Conservation (phyloP, 2,888 invertebrate species). For the Pelosia muscerda region DNA sequence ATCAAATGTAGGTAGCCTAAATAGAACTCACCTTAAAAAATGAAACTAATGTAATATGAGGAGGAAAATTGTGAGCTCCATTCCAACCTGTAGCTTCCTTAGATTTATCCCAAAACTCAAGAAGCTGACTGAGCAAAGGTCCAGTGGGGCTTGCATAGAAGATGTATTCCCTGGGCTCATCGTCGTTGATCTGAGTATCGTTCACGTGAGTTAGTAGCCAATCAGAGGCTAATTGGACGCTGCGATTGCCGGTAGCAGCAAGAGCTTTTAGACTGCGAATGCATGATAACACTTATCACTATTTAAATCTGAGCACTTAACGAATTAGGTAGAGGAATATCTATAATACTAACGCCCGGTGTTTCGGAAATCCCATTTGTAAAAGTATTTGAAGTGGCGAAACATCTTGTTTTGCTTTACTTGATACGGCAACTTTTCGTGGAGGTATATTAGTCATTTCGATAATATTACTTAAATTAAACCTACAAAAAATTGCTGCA, state of each 20-base stretch:
- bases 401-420: slow-evolving; percentile 91
- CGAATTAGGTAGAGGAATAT: background rate
- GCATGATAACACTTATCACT: background rate
- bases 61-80: slow-evolving; percentile 95
- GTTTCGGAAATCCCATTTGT: slow-evolving; percentile 96
- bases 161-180: slow-evolving; percentile 93
- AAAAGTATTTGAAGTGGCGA: slow-evolving; percentile 93
- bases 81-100: slow-evolving; percentile 93
- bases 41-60: slow-evolving; percentile 95
- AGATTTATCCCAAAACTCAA: slow-evolving; percentile 93
- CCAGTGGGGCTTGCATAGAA: slow-evolving; percentile 95
- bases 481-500: slow-evolving; percentile 60
- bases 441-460: slow-evolving; percentile 92
- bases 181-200: slow-evolving; percentile 92
- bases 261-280: slow-evolving; percentile 93
- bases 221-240: slow-evolving; percentile 95
- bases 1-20: background rate
- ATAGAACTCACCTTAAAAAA: slow-evolving; percentile 91
- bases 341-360: slow-evolving; percentile 92
- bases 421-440: slow-evolving; percentile 91
- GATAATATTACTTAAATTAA: slow-evolving; percentile 46
- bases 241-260: slow-evolving; percentile 95
- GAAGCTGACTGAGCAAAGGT: slow-evolving; percentile 89
- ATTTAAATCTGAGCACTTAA: background rate
- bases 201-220: slow-evolving; percentile 96